Conservation (phyloP, 1,140 invertebrate genomes). For the Chelonus insularis region DNA sequence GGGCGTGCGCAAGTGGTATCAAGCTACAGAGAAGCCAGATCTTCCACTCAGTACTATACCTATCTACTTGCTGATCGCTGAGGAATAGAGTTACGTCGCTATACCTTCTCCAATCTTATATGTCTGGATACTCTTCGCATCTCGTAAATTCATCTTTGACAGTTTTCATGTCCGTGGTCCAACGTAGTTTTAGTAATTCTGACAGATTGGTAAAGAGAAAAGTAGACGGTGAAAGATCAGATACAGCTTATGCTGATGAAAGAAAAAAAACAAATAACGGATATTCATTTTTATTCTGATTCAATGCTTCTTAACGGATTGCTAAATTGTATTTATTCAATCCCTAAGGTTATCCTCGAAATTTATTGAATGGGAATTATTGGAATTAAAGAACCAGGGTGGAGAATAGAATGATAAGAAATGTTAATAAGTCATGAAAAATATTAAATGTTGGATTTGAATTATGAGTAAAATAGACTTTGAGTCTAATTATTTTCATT, state of each 20-base stretch:
- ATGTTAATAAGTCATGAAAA: no score
- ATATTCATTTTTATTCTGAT: background rate
- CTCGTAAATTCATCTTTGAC: conserved; percentile 36
- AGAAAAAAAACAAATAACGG: conserved; percentile 19
- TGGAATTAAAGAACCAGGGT: no score
- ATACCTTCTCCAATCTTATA: conserved; percentile 19
- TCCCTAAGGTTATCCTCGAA: no score
- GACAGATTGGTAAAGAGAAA: no score
- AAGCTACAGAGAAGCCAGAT: background rate
- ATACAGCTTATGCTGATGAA: conserved; percentile 19
- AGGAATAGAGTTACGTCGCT: conserved; percentile 31
- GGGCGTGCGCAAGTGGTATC: background rate
- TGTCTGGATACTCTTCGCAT: conserved; percentile 33
- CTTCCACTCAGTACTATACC: background rate
- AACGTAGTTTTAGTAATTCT: background rate
- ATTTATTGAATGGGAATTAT: no score
- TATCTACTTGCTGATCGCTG: conserved; percentile 28
- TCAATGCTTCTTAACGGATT: background rate
- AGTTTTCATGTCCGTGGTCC: conserved; percentile 14
- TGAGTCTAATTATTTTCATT: no score
- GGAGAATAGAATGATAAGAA: no score
- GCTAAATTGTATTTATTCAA: background rate
- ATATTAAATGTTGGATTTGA: no score
- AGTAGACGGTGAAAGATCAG: background rate
- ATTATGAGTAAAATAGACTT: no score